Percentiles rank a stretch among this genome's conserved stretches.
Evolutionary conservation across 92 coral and sea anemone genomes (phyloP).

Genomic region (Bergia puertoricense): DNA sequence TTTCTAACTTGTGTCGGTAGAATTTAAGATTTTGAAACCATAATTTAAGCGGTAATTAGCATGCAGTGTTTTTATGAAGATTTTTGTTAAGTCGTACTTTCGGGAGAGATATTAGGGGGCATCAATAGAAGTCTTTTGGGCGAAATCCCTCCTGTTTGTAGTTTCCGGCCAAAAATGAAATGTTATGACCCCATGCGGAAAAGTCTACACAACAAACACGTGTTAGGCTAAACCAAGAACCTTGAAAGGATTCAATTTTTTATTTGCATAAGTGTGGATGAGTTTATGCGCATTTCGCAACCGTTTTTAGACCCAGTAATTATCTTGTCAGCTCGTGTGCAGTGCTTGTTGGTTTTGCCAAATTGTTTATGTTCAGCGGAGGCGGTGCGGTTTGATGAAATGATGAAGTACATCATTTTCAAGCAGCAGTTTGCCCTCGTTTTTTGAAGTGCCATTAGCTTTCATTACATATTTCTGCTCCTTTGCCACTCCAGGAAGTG

Average conservation of each 20-base stretch:
- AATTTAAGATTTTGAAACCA: conserved; percentile 15
- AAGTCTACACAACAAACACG: conserved; percentile 30
- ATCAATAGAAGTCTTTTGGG: neutral
- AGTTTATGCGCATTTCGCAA: conserved; percentile 21
- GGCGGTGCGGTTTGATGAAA: conserved; percentile 16
- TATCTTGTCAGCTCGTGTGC: neutral
- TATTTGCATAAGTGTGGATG: conserved; percentile 33
- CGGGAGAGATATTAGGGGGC: neutral
- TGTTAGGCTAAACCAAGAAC: conserved; percentile 7
- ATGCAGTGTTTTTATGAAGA: neutral
- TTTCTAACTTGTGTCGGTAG: conserved; percentile 20
- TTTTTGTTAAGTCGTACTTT: conserved; percentile 5
- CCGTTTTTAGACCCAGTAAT: conserved; percentile 3
- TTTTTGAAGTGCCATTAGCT: neutral
- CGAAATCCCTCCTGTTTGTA: conserved; percentile 13
- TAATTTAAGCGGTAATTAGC: conserved; percentile 28
- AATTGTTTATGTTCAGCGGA: neutral
- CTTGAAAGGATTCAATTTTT: conserved; percentile 3
- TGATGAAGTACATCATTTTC: neutral
- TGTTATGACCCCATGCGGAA: conserved; percentile 34
- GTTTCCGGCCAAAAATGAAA: conserved; percentile 26
- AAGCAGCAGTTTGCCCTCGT: neutral
- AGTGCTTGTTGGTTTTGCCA: neutral
- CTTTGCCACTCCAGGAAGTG: conserved; percentile 6
- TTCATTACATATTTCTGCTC: conserved; percentile 9